phyloP scores from a whole-genome alignment of 2,113 vertebrate genomes.

The Lampris incognitus region DNA sequence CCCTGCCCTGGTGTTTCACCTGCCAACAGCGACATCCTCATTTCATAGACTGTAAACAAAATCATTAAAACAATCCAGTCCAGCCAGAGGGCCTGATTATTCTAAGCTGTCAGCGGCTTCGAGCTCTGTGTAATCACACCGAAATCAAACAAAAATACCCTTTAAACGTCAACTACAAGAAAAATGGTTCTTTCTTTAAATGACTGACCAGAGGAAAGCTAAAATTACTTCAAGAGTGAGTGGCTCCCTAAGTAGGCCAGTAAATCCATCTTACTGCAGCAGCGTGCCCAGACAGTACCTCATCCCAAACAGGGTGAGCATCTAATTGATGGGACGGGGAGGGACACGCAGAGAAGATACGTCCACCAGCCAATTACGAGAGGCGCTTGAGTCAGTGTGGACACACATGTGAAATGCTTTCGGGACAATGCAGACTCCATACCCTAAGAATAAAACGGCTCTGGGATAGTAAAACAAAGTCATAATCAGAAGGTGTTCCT shows the following conservation, averaged over 20 bases:
- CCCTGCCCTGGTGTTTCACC: conserved; percentile 43
- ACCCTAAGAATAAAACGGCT: too few relatives aligned
- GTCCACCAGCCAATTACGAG: too few relatives aligned
- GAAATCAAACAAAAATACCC: conserved; percentile 16
- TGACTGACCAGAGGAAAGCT: background rate
- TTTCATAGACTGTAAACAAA: conserved; percentile 51
- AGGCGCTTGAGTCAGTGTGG: too few relatives aligned
- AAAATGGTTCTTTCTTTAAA: background rate
- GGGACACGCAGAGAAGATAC: too few relatives aligned
- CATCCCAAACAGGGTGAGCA: background rate
- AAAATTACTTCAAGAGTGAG: background rate
- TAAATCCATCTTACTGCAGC: background rate
- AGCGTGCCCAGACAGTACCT: background rate
- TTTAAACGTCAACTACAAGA: background rate
- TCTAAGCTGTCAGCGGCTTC: background rate
- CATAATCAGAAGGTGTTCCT: too few relatives aligned
- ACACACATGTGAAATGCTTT: too few relatives aligned
- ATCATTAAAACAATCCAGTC: conserved; percentile 42
- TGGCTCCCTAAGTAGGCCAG: background rate
- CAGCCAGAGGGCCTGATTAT: conserved; percentile 5
- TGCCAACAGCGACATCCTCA: conserved; percentile 43
- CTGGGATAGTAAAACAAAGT: too few relatives aligned
- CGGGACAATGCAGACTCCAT: too few relatives aligned
- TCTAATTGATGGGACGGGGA: too few relatives aligned
- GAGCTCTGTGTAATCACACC: background rate